These are phyloP conservation scores for Pachycephus smyrnensis DNA, from an alignment of 2,888 invertebrate genomes.

Conservation along the genomic window DNA sequence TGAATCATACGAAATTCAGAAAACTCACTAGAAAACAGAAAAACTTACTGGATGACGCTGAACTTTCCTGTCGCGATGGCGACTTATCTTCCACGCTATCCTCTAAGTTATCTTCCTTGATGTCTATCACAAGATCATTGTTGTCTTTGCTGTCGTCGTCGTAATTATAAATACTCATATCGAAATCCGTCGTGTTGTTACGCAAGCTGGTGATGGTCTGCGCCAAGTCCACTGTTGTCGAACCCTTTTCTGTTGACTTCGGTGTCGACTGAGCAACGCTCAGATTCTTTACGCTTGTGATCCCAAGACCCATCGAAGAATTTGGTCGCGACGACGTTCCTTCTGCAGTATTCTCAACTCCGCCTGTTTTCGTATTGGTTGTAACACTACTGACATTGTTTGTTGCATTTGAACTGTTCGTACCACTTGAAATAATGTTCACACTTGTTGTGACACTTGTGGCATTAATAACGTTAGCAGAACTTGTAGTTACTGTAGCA, in stretches of 20 bases:
- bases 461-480: no score
- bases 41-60: neutral
- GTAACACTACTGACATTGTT: no score
- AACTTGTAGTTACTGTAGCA: neutral
- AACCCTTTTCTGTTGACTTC: conserved; percentile 12
- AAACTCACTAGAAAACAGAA: no score
- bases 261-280: neutral
- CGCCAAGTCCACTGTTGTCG: conserved; percentile 29
- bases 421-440: neutral
- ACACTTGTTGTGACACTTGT: neutral
- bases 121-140: conserved; percentile 43
- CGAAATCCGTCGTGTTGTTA: conserved; percentile 19
- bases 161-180: conserved; percentile 20
- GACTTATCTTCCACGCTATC: conserved; percentile 25
- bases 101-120: conserved; percentile 41
- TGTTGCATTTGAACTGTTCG: neutral
- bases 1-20: neutral
- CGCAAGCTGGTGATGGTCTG: conserved; percentile 26
- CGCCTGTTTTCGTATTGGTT: no score
- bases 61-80: conserved; percentile 10
- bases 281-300: no score
- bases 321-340: no score
- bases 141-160: conserved; percentile 43
- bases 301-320: no score
- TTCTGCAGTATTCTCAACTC: no score